Evolutionary conservation across 1,140 invertebrate species (phyloP), one percentile per base, ranked within the genome.

Genomic region (Drosophila nigrodunni): DNA sequence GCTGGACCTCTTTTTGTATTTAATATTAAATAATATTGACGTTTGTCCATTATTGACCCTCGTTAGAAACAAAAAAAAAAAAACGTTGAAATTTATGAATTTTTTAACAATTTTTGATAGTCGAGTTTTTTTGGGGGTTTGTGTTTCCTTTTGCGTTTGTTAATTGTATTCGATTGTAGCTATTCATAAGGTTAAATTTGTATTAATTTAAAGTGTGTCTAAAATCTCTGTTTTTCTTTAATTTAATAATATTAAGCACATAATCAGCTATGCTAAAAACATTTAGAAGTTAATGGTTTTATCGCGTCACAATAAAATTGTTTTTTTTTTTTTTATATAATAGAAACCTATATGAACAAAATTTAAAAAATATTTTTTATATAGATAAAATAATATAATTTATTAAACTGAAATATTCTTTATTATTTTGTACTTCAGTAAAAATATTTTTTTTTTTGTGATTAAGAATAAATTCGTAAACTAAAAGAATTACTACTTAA

Each of bases 1-100:
- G 55, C 37, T 47, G 65, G 11, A 15, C 13, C 62, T 58, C 52
- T 58, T 50, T 71, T 69, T 78, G 68, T 41, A 77, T 82, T 82
- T 78, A 30, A 82, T 82, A 73, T 83, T 82, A 79, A 83, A 83
- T 82, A 83, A 82, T 83, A 83, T 83, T 83, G 80, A 83, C 73
- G 80, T 79, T 82, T 76, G 75, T 46, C 65, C 76, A 61, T 61
- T 44, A 76, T 79, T 64, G 72, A 83, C 81, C 81, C 81, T 83
- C 77, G 81, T 83, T 83, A 83, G 81, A 49, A 60, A 37, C 73
- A 62, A 55, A 46, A 18, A 35, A 47, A 52, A 30, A 25, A 18
- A 71, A 57, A 30, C 25, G 6, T 30, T 70, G 15, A 74, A 64
- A 74, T 58, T 67, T 54, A 64, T 58, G 35, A 55, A 60, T 66